These are phyloP conservation scores for Trichosurus vulpecula DNA, from an alignment of 2,797 vertebrate genomes.

Conservation along the genomic window DNA sequence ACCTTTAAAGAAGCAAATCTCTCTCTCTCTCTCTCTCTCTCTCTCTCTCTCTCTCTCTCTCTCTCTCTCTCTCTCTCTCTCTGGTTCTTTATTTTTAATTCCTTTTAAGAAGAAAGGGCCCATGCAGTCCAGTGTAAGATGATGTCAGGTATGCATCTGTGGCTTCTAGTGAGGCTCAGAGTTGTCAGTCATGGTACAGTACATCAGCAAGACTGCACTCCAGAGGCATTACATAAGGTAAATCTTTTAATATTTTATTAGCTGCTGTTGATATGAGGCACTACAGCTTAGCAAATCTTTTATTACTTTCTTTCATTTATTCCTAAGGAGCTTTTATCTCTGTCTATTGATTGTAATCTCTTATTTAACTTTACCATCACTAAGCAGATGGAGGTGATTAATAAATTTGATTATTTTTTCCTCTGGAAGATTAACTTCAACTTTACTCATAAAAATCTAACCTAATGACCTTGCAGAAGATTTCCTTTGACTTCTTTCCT, in stretches of 20 bases:
- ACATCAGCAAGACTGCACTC: conserved; percentile 59
- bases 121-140: conserved; percentile 52
- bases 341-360: conserved; percentile 65
- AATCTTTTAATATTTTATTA: conserved; percentile 84
- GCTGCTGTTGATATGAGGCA: conserved; percentile 65
- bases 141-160: conserved; percentile 63
- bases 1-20: conserved; percentile 66
- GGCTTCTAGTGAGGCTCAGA: conserved; percentile 67
- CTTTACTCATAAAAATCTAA: conserved; percentile 38
- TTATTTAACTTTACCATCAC: conserved; percentile 60
- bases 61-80: neutral
- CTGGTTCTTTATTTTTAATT: conserved; percentile 60
- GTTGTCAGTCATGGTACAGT: conserved; percentile 75
- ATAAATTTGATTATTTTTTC: conserved; percentile 46
- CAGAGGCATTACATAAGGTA: conserved; percentile 74
- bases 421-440: conserved; percentile 51
- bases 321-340: conserved; percentile 75
- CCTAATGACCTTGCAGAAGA: neutral
- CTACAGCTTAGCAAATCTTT: conserved; percentile 71
- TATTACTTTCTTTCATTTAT: conserved; percentile 76
- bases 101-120: conserved; percentile 65
- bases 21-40: neutral
- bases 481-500: conserved; percentile 37
- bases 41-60: neutral
- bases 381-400: conserved; percentile 55